Evolutionary conservation across 2,888 invertebrate genomes (phyloP), one percentile per base, ranked within the genome.

Genomic region (Euplexia lucipara): DNA sequence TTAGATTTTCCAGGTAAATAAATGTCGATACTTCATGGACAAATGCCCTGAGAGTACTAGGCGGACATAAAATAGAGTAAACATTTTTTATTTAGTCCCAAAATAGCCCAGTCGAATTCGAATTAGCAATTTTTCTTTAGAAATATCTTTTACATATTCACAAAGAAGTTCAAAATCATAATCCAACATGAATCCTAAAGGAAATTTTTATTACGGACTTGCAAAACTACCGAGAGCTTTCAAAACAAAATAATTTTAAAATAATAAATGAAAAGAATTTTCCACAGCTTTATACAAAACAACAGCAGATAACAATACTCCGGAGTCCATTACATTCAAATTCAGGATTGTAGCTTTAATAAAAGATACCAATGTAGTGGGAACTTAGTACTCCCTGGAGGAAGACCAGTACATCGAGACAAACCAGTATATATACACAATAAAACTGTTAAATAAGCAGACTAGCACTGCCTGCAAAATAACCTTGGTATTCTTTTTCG

Each of bases 241-340:
- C n/a, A n/a, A n/a, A n/a, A n/a, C n/a, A n/a, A n/a, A n/a, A n/a
- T n/a, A n/a, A n/a, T n/a, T n/a, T n/a, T n/a, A 48, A 22, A 5
- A 3, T 2, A 34, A 4, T 4, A 30, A 18, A 16, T 20, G 5
- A 49, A 60, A 51, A 16, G 3, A 30, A 14, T 8, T n/a, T 42
- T 59, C 20, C 8, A 45, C 14, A 3, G 26, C 14, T 22, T n/a
- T 39, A 12, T 14, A 51, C 22, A 41, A 34, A 42, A 42, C 39
- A 32, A 49, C 34, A 16, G 16, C 20, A 52, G 26, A 57, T 32
- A 62, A 44, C 10, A 77, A 57, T 41, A 20, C 75, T 49, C 66
- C 22, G 12, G 63, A 57, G 67, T 48, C 39, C 57, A 49, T 60
- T 66, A 57, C 53, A 61, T 79, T 76, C 54, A 68, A 62, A 64